Conservation (phyloP, 2,888 invertebrate genomes). For the Tachina lurida region DNA sequence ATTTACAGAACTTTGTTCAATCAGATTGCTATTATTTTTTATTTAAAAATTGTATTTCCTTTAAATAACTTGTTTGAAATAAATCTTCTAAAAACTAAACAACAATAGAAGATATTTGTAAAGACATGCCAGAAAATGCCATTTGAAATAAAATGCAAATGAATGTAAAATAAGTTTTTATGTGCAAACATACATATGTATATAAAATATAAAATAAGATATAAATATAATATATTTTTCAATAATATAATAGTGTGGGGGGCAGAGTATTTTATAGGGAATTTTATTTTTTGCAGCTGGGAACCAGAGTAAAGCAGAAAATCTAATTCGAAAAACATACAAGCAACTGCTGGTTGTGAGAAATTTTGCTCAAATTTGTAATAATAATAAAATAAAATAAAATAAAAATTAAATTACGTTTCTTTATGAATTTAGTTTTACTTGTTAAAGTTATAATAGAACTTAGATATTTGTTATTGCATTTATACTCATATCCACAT, state of each 20-base stretch:
- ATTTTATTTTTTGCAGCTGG: neutral
- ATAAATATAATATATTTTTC: constrained; percentile 26
- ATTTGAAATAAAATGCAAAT: constrained; percentile 49
- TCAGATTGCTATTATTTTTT: neutral
- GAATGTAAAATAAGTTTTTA: constrained; percentile 45
- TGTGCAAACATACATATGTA: neutral
- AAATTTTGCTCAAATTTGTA: constrained; percentile 24
- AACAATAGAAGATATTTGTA: neutral
- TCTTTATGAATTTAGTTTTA: constrained; percentile 49
- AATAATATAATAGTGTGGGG: neutral
- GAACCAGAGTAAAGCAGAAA: neutral
- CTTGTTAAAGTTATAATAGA: constrained; percentile 38
- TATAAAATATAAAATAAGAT: neutral
- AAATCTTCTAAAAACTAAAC: constrained; percentile 35
- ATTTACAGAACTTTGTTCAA: constrained; percentile 3
- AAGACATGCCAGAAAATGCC: neutral
- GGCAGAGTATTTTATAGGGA: neutral
- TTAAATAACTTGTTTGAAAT: constrained; percentile 7
- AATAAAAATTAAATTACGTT: constrained; percentile 29
- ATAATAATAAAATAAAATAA: constrained; percentile 28
- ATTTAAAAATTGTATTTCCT: neutral
- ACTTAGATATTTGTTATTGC: constrained; percentile 10
- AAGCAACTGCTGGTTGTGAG: neutral
- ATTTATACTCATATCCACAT: neutral
- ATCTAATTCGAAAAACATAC: neutral